Evolutionary conservation across 2,113 vertebrate species (phyloP).

Genomic region (Tragelaphus buxtoni): DNA sequence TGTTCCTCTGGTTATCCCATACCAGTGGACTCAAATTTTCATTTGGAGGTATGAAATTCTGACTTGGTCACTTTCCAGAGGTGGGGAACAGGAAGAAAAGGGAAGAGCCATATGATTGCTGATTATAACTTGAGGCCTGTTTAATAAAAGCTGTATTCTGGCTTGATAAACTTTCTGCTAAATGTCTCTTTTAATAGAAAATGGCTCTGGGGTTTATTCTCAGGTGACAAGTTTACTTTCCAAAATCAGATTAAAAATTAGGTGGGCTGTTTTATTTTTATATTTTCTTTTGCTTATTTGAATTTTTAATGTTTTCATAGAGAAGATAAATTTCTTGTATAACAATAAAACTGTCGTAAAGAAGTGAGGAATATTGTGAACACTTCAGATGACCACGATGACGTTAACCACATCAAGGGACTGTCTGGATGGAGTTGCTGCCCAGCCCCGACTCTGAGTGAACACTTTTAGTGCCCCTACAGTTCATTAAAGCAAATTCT

Average conservation of each 20-base stretch:
- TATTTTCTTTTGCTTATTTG: conserved; percentile 7
- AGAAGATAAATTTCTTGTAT: background rate
- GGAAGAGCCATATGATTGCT: background rate
- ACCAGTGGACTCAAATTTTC: background rate
- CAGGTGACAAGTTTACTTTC: background rate
- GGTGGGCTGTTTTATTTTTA: conserved; percentile 10
- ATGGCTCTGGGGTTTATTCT: background rate
- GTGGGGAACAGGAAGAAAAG: background rate
- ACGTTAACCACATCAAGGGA: background rate
- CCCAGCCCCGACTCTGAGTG: background rate
- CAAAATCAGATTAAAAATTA: conserved; percentile 19
- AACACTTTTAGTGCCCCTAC: background rate
- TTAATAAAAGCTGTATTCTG: background rate
- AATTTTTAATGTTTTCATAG: background rate
- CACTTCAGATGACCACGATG: background rate
- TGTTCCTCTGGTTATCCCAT: background rate
- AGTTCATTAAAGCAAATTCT: background rate
- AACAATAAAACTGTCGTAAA: background rate
- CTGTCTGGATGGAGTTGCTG: background rate
- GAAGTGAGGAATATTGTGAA: background rate
- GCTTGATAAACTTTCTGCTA: background rate
- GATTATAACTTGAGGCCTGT: background rate
- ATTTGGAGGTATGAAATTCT: background rate
- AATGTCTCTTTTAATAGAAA: conserved; percentile 11
- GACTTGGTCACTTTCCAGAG: background rate